Percentiles rank a stretch among this genome's conserved stretches.
phyloP scores from a whole-genome alignment of 2,113 vertebrate genomes.

The Fulmarus glacialis region DNA sequence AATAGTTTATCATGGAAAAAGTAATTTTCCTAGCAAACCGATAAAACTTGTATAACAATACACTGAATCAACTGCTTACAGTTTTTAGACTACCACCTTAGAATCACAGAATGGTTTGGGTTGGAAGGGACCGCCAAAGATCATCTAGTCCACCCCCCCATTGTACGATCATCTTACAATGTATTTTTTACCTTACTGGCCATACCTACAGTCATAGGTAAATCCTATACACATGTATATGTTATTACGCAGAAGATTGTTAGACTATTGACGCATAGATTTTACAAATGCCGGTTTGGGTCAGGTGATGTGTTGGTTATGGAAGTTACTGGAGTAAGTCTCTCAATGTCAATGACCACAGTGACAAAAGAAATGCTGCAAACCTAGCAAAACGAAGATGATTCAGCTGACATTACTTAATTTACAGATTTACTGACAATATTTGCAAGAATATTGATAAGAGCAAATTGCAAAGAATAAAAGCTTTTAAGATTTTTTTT shows the following conservation, averaged over 20 bases:
- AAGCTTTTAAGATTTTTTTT: background rate
- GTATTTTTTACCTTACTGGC: background rate
- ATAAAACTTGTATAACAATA: background rate
- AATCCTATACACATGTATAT: background rate
- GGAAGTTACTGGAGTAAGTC: background rate
- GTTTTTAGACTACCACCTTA: background rate
- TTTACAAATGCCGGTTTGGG: background rate
- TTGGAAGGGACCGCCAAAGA: background rate
- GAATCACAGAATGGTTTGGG: background rate
- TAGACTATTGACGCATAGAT: background rate
- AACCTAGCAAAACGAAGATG: background rate
- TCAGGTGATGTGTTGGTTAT: background rate
- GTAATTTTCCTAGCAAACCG: background rate
- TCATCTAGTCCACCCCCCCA: background rate
- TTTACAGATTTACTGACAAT: background rate
- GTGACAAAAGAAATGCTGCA: background rate
- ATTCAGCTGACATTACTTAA: background rate
- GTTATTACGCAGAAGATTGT: background rate
- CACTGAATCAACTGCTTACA: background rate
- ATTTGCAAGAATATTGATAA: background rate
- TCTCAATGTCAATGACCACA: background rate
- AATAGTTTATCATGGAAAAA: background rate
- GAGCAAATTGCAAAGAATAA: background rate
- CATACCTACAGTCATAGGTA: background rate
- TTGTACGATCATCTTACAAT: background rate